Evolutionary conservation across 2,113 vertebrate genomes (phyloP).

Genomic region (Leiothrix lutea): DNA sequence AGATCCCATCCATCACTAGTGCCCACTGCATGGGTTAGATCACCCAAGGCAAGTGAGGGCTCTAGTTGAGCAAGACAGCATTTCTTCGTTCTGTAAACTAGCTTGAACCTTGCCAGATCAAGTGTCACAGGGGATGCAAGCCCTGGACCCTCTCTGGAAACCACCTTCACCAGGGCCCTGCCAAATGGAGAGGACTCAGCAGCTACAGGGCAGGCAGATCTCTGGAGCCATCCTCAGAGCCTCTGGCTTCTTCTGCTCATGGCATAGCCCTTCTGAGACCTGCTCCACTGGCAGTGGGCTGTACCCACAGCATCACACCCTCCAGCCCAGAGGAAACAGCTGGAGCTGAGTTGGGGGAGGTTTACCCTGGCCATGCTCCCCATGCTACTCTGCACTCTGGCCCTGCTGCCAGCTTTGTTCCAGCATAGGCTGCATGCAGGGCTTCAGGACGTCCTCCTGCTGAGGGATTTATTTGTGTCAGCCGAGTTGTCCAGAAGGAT

Average conservation of each 20-base stretch:
- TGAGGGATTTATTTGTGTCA: background rate
- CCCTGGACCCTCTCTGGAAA: background rate
- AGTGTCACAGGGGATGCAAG: background rate
- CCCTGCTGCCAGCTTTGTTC: background rate
- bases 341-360: background rate
- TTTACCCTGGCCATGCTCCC: background rate
- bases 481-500: background rate
- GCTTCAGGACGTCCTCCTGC: background rate
- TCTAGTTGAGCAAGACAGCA: background rate
- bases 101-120: background rate
- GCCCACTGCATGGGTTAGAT: background rate
- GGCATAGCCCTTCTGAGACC: background rate
- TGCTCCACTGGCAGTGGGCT: rapidly evolving
- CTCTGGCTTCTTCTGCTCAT: background rate
- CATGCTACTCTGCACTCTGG: background rate
- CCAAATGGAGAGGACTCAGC: rapidly evolving
- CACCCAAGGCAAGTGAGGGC: background rate
- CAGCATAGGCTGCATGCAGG: background rate
- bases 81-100: background rate
- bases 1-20: rapidly evolving
- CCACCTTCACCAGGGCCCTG: background rate
- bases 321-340: background rate
- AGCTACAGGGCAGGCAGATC: background rate
- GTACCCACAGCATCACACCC: background rate
- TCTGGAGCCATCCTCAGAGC: background rate